phyloP scores from a whole-genome alignment of 2,113 vertebrate genomes.

The Carassius auratus region DNA sequence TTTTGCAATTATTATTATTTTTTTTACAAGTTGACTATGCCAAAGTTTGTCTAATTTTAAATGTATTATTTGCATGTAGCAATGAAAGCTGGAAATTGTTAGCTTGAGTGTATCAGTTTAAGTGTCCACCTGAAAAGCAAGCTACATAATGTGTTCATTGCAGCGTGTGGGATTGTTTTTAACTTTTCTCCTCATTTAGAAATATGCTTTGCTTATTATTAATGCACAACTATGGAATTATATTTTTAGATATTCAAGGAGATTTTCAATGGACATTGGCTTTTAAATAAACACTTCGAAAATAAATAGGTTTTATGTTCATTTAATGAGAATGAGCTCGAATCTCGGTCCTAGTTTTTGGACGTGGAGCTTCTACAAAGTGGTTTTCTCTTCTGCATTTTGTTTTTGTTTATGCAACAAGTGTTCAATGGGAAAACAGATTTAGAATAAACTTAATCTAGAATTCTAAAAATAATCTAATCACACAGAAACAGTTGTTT shows the following conservation, averaged over 20 bases:
- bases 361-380: no score
- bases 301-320: background rate
- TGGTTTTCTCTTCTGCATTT: no score
- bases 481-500: background rate
- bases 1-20: background rate
- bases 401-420: background rate
- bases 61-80: background rate
- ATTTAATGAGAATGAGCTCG: background rate
- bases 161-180: background rate
- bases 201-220: slow-evolving; percentile 53
- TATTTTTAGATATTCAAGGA: slow-evolving; percentile 59
- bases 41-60: slow-evolving; percentile 51
- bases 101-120: background rate
- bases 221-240: slow-evolving; percentile 45
- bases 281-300: slow-evolving; percentile 62
- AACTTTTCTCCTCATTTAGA: slow-evolving; percentile 10
- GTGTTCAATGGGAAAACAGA: background rate
- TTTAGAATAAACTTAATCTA: background rate
- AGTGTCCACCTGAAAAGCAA: background rate
- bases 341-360: background rate
- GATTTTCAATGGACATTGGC: slow-evolving; percentile 55
- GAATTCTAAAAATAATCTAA: no score
- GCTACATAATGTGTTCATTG: background rate
- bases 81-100: background rate
- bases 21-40: slow-evolving; percentile 56